Percentiles rank a stretch among this genome's conserved stretches.
These are phyloP conservation scores for Orientallactaga sibirica DNA, from an alignment of 2,797 vertebrate genomes.

Conservation along the genomic window DNA sequence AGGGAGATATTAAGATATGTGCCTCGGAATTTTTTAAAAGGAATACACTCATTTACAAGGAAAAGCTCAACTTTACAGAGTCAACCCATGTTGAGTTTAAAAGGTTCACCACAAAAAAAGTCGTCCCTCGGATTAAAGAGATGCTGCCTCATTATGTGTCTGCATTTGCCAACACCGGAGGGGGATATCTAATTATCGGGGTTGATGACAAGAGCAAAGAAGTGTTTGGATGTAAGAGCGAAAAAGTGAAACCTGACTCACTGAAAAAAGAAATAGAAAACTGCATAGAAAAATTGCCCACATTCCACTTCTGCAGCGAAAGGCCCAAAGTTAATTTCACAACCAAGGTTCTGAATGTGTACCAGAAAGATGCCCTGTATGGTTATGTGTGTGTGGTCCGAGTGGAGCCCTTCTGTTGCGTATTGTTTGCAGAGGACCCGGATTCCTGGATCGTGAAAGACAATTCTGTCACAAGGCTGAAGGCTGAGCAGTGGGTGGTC, in stretches of 20 bases:
- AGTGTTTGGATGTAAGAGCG: conserved; percentile 79
- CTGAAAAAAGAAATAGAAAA: conserved; percentile 69
- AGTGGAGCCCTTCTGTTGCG: conserved; percentile 78
- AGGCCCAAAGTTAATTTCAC: conserved; percentile 48
- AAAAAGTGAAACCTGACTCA: conserved; percentile 35
- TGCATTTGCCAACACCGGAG: conserved; percentile 85
- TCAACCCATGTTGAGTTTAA: conserved; percentile 83
- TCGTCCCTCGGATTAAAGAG: conserved; percentile 69
- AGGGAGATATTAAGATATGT: conserved; percentile 51
- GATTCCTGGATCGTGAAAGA: conserved; percentile 80
- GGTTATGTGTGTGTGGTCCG: conserved; percentile 67
- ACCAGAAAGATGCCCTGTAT: not conserved
- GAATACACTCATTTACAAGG: conserved; percentile 57
- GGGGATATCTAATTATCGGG: conserved; percentile 84
- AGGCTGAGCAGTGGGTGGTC: conserved; percentile 46
- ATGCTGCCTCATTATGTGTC: conserved; percentile 81
- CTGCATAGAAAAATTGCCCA: conserved; percentile 43
- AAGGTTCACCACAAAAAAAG: conserved; percentile 72
- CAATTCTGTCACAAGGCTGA: conserved; percentile 47
- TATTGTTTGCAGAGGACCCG: conserved; percentile 75
- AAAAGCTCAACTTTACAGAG: conserved; percentile 84
- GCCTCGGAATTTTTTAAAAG: conserved; percentile 72
- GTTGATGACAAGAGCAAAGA: conserved; percentile 79
- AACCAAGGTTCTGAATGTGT: conserved; percentile 72
- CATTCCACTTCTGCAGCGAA: conserved; percentile 67